Base-by-base conservation (phyloP, 2,797 vertebrate genomes). In the Mus caroli region DNA sequence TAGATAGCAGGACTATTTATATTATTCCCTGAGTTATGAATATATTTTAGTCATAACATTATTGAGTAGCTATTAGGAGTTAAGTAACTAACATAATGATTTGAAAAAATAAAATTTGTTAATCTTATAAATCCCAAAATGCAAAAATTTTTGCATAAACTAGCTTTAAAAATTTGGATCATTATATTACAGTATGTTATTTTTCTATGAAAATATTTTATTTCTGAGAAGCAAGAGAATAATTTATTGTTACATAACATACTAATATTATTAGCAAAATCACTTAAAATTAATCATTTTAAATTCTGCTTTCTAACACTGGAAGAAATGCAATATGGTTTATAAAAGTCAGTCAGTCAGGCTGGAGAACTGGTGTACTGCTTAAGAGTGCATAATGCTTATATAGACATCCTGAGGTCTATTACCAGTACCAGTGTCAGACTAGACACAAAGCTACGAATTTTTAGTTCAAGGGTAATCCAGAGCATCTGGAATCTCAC, bases 51-150 rank as follows among this genome's bases (percentile, higher is more conserved):
- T 69, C 52, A 77, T 6, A 52, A 19, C 0, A 77, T 1, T 34
- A 10, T 37, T 76, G 1, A 92, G 37, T 64, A 64, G 17, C 50
- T 80, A 50, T 90, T 93, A 12, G 19, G 37, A 62, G 24, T 62
- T 76, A 94, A 75, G 75, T 79, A 60, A 92, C 76, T 60, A 62
- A 84, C 31, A 52, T 69, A 77, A 90, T 46, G 0, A 34, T 34
- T 80, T 85, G 46, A 78, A 54, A 88, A 56, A 77, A 7, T 69
- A 11, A 84, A 94, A 83, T 62, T 50, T 17, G 76, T 94, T 90
- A 88, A 84, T 77, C 86, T 40, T 64, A 43, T 69, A 46, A 84
- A 87, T 0, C 19, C 62, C 52, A 62, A 69, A 40, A 58, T 58
- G 26, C 4, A 93, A 96, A 87, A 82, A 62, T 56, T 62, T 0